Percentiles rank a stretch among this genome's conserved stretches.
Evolutionary conservation across 2,888 invertebrate species (phyloP).

Genomic region (Corbicula japonica): DNA sequence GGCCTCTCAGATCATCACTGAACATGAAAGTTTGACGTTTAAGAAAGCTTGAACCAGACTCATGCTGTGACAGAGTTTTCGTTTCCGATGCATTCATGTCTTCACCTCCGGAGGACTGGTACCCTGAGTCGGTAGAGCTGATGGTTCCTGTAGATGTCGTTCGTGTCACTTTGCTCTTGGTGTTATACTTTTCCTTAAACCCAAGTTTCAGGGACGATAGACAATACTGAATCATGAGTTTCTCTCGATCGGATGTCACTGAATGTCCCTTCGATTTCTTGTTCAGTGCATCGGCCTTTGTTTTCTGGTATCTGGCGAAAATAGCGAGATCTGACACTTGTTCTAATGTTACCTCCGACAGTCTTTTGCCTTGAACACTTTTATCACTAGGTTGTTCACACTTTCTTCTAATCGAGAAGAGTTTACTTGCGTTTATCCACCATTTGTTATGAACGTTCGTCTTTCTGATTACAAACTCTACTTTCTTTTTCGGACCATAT

Average conservation of each 20-base stretch:
- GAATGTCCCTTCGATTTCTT: not conserved
- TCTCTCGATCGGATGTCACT: not conserved
- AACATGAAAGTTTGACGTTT: conserved; percentile 2
- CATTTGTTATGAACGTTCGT: conserved; percentile 32
- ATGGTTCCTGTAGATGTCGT: conserved; percentile 46
- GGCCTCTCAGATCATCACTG: conserved; percentile 13
- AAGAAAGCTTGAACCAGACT: not conserved
- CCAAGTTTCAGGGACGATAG: conserved; percentile 45
- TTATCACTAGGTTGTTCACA: conserved; percentile 28
- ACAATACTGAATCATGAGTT: not conserved
- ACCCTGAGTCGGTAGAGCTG: conserved; percentile 32
- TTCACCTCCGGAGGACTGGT: conserved; percentile 32
- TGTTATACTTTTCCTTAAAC: conserved; percentile 37
- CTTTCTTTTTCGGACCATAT: conserved; percentile 45
- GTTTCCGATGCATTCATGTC: not conserved
- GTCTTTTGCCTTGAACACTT: not conserved
- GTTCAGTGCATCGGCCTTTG: conserved; percentile 38
- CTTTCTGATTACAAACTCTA: conserved; percentile 44
- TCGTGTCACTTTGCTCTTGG: conserved; percentile 9
- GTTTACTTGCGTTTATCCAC: conserved; percentile 20
- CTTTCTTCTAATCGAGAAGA: conserved; percentile 33
- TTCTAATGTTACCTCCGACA: conserved; percentile 37
- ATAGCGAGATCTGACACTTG: conserved; percentile 54
- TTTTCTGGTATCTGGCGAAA: conserved; percentile 46
- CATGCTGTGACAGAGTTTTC: not conserved